phyloP scores from a whole-genome alignment of 1,140 invertebrate species.

The Tetragonula clypearis region DNA sequence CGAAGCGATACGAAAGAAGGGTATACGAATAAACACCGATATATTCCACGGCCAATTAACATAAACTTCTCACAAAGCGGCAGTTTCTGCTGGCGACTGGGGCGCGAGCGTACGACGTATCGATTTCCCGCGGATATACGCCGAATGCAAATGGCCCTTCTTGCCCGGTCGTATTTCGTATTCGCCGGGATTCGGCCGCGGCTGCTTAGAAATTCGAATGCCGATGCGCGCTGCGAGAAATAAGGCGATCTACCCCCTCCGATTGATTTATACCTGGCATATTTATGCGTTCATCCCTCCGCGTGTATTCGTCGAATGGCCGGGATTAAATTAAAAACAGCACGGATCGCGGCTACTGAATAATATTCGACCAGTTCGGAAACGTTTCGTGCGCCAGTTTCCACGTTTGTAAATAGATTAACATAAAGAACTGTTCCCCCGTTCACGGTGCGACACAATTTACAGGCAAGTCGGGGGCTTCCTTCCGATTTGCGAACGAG shows the following conservation, averaged over 20 bases:
- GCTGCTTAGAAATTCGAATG: conserved; percentile 46
- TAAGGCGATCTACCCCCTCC: conserved; percentile 19
- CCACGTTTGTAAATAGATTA: not conserved
- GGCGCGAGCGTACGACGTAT: conserved; percentile 10
- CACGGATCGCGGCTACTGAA: conserved; percentile 22
- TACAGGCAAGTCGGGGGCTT: not conserved
- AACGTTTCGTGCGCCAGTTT: not conserved
- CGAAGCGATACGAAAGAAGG: not conserved
- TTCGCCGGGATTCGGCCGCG: conserved; percentile 41
- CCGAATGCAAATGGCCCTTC: conserved; percentile 16
- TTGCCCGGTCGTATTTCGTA: conserved; percentile 24
- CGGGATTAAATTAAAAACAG: conserved; percentile 43
- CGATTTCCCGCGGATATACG: conserved; percentile 28
- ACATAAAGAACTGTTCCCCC: not conserved
- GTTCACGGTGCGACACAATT: not conserved
- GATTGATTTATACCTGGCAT: conserved; percentile 47
- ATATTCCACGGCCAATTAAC: conserved; percentile 24
- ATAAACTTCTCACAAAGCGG: conserved; percentile 16
- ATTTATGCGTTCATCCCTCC: conserved; percentile 22
- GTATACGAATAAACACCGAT: too few relatives aligned
- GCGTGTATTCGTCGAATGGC: conserved; percentile 3
- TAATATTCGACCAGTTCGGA: conserved; percentile 23
- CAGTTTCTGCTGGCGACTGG: not conserved
- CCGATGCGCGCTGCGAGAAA: conserved; percentile 12
- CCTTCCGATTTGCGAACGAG: not conserved